Evolutionary conservation across 2,113 vertebrate species (phyloP).

Genomic region (Nerophis lumbriciformis): DNA sequence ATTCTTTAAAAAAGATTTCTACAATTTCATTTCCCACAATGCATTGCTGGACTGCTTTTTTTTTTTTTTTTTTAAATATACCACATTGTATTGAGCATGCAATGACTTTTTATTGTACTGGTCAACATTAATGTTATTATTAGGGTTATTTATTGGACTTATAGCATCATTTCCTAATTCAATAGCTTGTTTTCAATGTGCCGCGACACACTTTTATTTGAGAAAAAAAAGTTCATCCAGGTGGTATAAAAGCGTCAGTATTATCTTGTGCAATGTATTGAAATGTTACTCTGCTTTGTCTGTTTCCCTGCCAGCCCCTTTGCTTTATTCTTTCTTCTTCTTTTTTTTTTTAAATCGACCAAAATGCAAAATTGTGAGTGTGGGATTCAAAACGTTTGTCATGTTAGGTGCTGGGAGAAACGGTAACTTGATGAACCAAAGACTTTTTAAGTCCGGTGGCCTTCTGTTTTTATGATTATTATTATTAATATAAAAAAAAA

Average conservation of each 20-base stretch:
- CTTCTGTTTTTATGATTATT: slow-evolving; percentile 42
- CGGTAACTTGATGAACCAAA: slow-evolving; percentile 58
- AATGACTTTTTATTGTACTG: slow-evolving; percentile 44
- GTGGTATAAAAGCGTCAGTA: slow-evolving; percentile 54
- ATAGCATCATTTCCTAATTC: slow-evolving; percentile 29
- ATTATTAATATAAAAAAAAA: background rate
- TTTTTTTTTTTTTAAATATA: background rate
- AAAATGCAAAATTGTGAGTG: background rate
- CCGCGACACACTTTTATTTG: slow-evolving; percentile 16
- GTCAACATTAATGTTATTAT: slow-evolving; percentile 38
- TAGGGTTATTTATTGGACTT: slow-evolving; percentile 63
- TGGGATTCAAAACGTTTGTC: background rate
- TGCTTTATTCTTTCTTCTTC: slow-evolving; percentile 13
- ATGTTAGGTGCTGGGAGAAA: slow-evolving; percentile 7
- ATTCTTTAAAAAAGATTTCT: slow-evolving; percentile 19
- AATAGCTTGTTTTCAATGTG: slow-evolving; percentile 20
- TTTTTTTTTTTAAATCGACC: slow-evolving; percentile 19
- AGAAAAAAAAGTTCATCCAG: slow-evolving; percentile 26
- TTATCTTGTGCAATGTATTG: slow-evolving; percentile 64
- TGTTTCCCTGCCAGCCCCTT: slow-evolving; percentile 2
- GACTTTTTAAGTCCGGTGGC: slow-evolving; percentile 56
- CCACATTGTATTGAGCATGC: slow-evolving; percentile 27
- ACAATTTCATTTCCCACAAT: background rate
- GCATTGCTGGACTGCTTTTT: slow-evolving; percentile 19
- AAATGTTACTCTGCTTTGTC: slow-evolving; percentile 65